These are phyloP conservation scores for Pionites leucogaster DNA, from an alignment of 2,113 vertebrate genomes.

Conservation along the genomic window DNA sequence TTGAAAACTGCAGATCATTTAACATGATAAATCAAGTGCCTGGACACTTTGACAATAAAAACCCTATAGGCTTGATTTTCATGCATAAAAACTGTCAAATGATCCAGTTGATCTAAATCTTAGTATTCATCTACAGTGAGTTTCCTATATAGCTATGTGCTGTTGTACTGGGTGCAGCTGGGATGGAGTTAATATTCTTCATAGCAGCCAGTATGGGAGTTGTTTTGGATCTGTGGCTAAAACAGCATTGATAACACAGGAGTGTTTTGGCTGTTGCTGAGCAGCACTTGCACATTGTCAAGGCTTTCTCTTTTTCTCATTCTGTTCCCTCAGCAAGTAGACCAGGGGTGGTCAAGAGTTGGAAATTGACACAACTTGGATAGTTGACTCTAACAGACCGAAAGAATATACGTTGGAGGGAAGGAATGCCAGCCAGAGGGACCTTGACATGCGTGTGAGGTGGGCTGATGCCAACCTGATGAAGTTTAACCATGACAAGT, in stretches of 20 bases:
- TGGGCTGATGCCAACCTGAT: too few species aligned
- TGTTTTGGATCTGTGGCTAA: background rate
- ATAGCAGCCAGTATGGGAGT: background rate
- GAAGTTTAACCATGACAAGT: too few species aligned
- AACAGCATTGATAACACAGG: background rate
- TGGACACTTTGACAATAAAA: background rate
- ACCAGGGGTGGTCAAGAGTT: background rate
- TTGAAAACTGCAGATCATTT: background rate
- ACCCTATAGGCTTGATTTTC: background rate
- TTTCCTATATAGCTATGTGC: background rate
- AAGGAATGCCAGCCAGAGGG: too few species aligned
- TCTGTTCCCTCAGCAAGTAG: background rate
- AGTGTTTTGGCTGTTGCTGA: background rate
- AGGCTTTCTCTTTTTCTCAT: background rate
- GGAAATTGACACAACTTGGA: background rate
- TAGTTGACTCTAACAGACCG: background rate
- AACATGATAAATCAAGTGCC: background rate
- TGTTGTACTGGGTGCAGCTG: background rate
- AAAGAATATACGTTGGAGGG: background rate
- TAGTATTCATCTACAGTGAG: background rate
- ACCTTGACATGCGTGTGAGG: too few species aligned
- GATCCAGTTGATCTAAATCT: background rate
- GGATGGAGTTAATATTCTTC: background rate
- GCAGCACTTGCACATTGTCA: background rate
- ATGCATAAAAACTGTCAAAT: background rate